Evolutionary conservation across 2,888 invertebrate genomes (phyloP), one percentile per base, ranked within the genome.

Genomic region (Eremobia ochroleuca): DNA sequence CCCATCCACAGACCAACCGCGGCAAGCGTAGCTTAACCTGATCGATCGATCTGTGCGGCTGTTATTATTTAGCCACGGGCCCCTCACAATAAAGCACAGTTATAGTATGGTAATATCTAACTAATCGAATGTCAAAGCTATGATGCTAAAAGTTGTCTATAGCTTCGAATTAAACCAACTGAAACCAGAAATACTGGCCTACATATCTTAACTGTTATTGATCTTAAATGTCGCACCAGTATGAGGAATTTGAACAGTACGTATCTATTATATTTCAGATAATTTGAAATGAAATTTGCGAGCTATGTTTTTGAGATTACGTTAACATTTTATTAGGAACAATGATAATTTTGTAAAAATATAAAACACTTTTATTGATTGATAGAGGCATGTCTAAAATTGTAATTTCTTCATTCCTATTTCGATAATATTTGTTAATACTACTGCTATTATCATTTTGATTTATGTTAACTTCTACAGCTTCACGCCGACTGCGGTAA

Each of bases 101-200:
- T n/a, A 34, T 34, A 58, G 46, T 59, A 59, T 15, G 21, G 28
- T 58, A 49, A 49, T 58, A 61, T 49, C 11, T 28, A 40, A 40
- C 43, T 37, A 18, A 46, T 66, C 43, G 43, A 28, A 31, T 71
- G 66, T 73, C 43, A 52, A 83, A 69, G 55, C 31, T 55, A 13
- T 82, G 21, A 43, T 46, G 67, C 25, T 40, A 28, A 80, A 69
- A 64, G 34, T 70, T 70, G 49, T 67, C 49, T 67, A 55, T 37
- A 74, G 49, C 25, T 25, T 31, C 49, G 34, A 65, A 72, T 68
- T 69, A 76, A 58, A 66, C 40, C 61, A 46, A 73, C 43, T 80
- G 69, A 66, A 73, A 73, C 62, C 46, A 81, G 46, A 71, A 73
- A 62, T 76, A 85, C 52, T 81, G 82, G 70, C 83, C 85, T 82